These are phyloP conservation scores for Clusia tigrina DNA, from an alignment of 2,888 invertebrate species.

Conservation along the genomic window DNA sequence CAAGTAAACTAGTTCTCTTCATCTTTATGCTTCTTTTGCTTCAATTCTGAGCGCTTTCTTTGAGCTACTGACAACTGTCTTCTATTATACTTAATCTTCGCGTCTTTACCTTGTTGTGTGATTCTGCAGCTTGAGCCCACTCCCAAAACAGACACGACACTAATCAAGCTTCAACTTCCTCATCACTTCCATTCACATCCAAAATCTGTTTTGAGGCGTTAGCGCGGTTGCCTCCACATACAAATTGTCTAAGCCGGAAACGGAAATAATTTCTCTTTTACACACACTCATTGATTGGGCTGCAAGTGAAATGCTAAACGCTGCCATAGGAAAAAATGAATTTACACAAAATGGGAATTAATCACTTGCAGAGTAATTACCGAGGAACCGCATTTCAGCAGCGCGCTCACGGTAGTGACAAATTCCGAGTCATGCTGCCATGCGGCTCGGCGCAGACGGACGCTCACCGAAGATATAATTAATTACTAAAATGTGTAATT, in stretches of 20 bases:
- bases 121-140: too few relatives aligned
- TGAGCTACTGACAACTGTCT: too few relatives aligned
- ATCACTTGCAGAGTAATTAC: not conserved
- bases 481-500: slow-evolving; percentile 23
- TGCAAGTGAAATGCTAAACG: not conserved
- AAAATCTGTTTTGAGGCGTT: not conserved
- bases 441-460: slow-evolving; percentile 14
- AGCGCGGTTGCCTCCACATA: not conserved
- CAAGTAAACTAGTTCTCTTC: too few relatives aligned
- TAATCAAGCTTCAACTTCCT: too few relatives aligned
- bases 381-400: not conserved
- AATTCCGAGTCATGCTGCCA: not conserved
- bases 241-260: slow-evolving; percentile 3
- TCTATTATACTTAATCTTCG: too few relatives aligned
- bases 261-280: slow-evolving; percentile 23
- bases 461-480: too few relatives aligned
- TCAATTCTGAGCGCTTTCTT: too few relatives aligned
- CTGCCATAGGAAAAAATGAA: slow-evolving; percentile 8
- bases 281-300: not conserved
- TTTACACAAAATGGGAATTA: slow-evolving; percentile 23
- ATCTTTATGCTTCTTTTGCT: too few relatives aligned
- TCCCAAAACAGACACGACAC: too few relatives aligned
- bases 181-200: too few relatives aligned
- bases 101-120: too few relatives aligned
- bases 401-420: not conserved